A percentile compares a stretch with the other conserved stretches of the same genome.
These are phyloP conservation scores for Dufourea novaeangliae DNA, from an alignment of 1,140 invertebrate species.

Conservation along the genomic window DNA sequence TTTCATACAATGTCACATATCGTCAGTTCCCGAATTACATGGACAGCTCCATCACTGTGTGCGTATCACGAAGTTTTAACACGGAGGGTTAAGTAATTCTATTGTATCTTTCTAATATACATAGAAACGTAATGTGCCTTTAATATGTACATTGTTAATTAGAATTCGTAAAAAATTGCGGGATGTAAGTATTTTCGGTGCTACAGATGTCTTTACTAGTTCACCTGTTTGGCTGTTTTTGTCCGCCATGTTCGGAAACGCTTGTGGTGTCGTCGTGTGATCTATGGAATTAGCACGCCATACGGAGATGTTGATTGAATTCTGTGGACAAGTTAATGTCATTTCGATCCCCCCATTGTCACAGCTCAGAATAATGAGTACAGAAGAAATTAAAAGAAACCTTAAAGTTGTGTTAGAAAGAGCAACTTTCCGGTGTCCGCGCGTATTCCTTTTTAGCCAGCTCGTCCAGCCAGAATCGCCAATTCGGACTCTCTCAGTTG, in stretches of 20 bases:
- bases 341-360: slow-evolving; percentile 13
- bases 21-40: no score
- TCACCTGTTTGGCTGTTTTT: not conserved
- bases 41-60: no score
- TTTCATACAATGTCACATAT: no score
- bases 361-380: slow-evolving; percentile 24
- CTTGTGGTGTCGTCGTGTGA: not conserved
- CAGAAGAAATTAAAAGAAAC: not conserved
- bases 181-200: no score
- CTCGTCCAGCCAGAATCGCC: not conserved
- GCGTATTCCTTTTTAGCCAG: not conserved
- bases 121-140: no score
- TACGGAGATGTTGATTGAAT: not conserved
- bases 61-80: no score
- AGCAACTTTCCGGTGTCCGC: slow-evolving; percentile 11
- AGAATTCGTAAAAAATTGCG: no score
- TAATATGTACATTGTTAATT: no score
- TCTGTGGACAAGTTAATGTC: slow-evolving; percentile 1
- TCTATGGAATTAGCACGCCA: not conserved
- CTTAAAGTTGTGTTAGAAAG: not conserved
- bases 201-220: not conserved
- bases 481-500: slow-evolving; percentile 53
- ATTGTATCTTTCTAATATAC: no score
- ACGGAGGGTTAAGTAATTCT: no score
- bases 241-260: not conserved